A percentile compares a stretch with the other conserved stretches of the same genome.
Evolutionary conservation across 2,888 invertebrate species (phyloP).

Genomic region (Sphaerophoria taeniata): DNA sequence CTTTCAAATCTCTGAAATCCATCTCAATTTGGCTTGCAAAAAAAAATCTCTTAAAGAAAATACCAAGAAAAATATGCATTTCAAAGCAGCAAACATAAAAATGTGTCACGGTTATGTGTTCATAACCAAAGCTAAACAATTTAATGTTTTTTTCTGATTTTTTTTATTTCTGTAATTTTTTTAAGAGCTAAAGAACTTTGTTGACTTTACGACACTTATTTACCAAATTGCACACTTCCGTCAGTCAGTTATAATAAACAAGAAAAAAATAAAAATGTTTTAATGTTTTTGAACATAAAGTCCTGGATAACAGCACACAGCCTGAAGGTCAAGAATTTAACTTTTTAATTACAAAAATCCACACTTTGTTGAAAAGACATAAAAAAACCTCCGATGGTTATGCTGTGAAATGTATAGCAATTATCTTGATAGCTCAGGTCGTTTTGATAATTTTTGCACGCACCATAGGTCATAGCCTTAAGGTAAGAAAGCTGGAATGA

Average conservation of each 20-base stretch:
- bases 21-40: neutral
- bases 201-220: constrained; percentile 30
- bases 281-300: constrained; percentile 35
- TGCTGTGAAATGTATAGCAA: constrained; percentile 23
- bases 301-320: constrained; percentile 5
- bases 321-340: constrained; percentile 46
- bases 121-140: constrained; percentile 9
- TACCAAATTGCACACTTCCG: constrained; percentile 57
- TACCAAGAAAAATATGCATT: neutral
- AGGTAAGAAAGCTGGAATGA: neutral
- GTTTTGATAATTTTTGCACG: constrained; percentile 32
- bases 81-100: neutral
- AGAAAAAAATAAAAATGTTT: neutral
- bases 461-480: constrained; percentile 29
- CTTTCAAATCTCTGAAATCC: neutral
- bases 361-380: constrained; percentile 24
- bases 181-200: neutral
- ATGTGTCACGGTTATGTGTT: neutral
- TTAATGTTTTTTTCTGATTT: neutral
- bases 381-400: constrained; percentile 5
- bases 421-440: constrained; percentile 26
- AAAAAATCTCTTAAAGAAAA: neutral
- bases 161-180: neutral
- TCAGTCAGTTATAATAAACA: constrained; percentile 34
- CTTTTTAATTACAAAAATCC: constrained; percentile 56